Evolutionary conservation across 2,888 invertebrate genomes (phyloP).

Genomic region (Cecidostiba fungosa): DNA sequence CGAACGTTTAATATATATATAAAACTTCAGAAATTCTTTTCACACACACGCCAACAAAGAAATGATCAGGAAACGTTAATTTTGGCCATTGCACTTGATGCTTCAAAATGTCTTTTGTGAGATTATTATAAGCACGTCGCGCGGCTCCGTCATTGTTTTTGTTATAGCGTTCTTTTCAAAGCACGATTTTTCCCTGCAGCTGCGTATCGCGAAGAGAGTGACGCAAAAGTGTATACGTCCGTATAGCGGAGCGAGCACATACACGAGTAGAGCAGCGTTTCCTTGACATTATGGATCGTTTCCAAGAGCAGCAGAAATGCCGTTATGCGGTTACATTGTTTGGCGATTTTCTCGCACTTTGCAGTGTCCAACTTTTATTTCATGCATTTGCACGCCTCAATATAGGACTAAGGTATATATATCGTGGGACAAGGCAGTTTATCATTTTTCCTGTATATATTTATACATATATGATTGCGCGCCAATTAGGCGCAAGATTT

Average conservation of each 20-base stretch:
- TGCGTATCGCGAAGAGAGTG: neutral
- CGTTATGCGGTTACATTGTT: slow-evolving; percentile 57
- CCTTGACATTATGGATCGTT: slow-evolving; percentile 64
- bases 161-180: neutral
- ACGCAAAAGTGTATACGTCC: neutral
- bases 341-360: slow-evolving; percentile 1
- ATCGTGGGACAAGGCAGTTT: neutral
- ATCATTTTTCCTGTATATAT: neutral
- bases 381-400: neutral
- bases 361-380: neutral
- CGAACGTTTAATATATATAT: too few species aligned
- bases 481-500: neutral
- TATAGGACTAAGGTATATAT: neutral
- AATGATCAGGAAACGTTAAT: neutral
- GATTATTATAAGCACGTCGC: neutral
- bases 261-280: slow-evolving; percentile 35
- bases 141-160: neutral
- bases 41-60: neutral
- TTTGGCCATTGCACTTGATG: neutral
- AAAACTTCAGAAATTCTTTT: neutral
- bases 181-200: neutral
- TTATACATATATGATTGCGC: neutral
- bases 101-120: neutral
- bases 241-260: neutral
- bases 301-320: slow-evolving; percentile 62